Base-by-base conservation (phyloP, 1,140 invertebrate species). In the Zaprionus vittiger region DNA sequence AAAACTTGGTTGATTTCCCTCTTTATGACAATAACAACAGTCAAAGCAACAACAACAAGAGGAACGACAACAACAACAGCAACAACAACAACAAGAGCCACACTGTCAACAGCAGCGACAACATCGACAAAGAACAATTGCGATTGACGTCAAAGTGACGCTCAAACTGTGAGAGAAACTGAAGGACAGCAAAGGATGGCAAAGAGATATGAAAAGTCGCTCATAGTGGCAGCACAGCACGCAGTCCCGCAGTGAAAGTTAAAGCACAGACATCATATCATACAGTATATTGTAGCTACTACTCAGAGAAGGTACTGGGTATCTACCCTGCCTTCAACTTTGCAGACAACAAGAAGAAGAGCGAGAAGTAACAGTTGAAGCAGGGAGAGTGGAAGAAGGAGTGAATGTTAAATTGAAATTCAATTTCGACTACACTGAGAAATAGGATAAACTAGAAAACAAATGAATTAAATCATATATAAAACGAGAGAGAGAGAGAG, bases 121-220 rank as follows among this genome's bases (percentile, higher is more conserved):
- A 9, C 31, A 24, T 62, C 24, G 31, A 47, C 47, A 44, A 55
- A 65, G 55, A 49, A 77, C 70, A 61, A 63, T 57, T 72, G 63
- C 17, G 24, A 71, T 28, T 83, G 80, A 83, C 81, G 78, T 83
- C 80, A 83, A 78, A 83, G 57, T 69, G 69, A 28, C 55, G 56
- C 54, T 68, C 59, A 67, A 60, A 54, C 66, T 69, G 64, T 60
- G 52, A 49, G 31, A 54, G 31, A 24, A 63, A 14, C 49, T 49
- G 34, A 59, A 78, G 64, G 52, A 64, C 41, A 67, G 71, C 52
- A 38, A 72, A 54, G 47, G 47, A 31, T 49, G 26, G 41, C 34
- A 24, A 22, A 24, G 12, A 7, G 47, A 11, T 52, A 24, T 52
- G 47, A 52, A 12, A 24, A 52, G 20, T 24, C 20, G 47, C 47